Evolutionary conservation across 2,797 vertebrate species (phyloP).

Genomic region (Trematomus bernacchii): DNA sequence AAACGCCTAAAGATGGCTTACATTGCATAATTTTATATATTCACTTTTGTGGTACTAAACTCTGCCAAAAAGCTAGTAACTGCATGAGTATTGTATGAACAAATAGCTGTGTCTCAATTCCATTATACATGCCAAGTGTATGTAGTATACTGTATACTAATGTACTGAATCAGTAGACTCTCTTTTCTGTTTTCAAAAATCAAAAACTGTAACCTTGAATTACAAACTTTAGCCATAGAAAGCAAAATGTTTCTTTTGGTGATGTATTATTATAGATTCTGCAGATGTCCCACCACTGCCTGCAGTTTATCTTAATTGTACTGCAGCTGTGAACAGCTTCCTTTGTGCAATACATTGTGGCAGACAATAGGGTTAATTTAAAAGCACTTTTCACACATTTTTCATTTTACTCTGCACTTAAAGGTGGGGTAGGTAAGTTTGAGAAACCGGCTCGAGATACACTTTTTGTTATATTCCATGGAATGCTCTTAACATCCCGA

Average conservation of each 20-base stretch:
- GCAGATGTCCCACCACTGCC: not conserved
- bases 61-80: not conserved
- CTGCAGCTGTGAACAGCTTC: slow-evolving; percentile 1
- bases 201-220: not conserved
- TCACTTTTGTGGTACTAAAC: not conserved
- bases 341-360: not conserved
- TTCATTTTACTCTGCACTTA: not conserved
- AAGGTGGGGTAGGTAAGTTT: too few species aligned
- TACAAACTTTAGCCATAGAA: not conserved
- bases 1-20: not conserved
- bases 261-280: not conserved
- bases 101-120: not conserved
- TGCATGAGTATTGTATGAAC: not conserved
- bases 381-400: not conserved
- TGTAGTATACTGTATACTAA: not conserved
- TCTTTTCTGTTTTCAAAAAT: not conserved
- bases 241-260: not conserved
- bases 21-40: not conserved
- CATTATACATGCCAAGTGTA: not conserved
- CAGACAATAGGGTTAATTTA: not conserved
- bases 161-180: not conserved
- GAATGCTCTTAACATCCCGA: too few species aligned
- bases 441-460: too few species aligned
- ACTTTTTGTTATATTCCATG: too few species aligned
- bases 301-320: not conserved